A percentile compares a stretch with the other conserved stretches of the same genome.
Conservation (phyloP, 1,140 invertebrate species). For the Atopsyche davidsoni region DNA sequence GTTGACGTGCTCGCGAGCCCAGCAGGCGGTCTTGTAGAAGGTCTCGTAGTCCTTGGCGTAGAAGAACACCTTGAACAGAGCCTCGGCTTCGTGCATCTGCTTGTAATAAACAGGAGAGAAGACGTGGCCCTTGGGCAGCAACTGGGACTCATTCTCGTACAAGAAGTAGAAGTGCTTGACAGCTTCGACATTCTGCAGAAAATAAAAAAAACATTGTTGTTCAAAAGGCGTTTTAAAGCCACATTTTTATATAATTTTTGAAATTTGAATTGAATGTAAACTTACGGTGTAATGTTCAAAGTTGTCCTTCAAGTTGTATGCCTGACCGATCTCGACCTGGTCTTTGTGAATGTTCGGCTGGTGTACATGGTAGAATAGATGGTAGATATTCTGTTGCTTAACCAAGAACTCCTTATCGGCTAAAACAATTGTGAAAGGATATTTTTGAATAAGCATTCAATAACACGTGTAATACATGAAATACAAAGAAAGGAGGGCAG, state of each 20-base stretch:
- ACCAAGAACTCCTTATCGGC: slow-evolving; percentile 47
- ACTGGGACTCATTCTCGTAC: slow-evolving; percentile 48
- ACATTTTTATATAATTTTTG: no score
- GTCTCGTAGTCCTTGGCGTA: slow-evolving; percentile 57
- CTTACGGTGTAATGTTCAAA: slow-evolving; percentile 41
- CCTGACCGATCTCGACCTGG: slow-evolving; percentile 45
- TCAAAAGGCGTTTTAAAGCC: no score
- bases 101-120: slow-evolving; percentile 52
- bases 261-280: no score
- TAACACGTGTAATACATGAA: no score
- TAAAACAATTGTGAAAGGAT: no score
- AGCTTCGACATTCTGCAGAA: slow-evolving; percentile 43
- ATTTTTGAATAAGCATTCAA: no score
- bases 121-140: slow-evolving; percentile 44
- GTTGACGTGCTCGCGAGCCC: slow-evolving; percentile 53
- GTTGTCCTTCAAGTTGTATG: slow-evolving; percentile 50
- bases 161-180: slow-evolving; percentile 49
- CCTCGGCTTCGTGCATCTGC: slow-evolving; percentile 47
- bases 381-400: slow-evolving; percentile 56
- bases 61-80: slow-evolving; percentile 53
- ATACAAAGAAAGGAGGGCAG: no score
- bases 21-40: slow-evolving; percentile 56
- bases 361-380: slow-evolving; percentile 57
- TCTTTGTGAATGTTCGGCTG: slow-evolving; percentile 47
- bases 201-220: no score